These are phyloP conservation scores for Larimichthys crocea DNA, from an alignment of 2,113 vertebrate species.

Conservation along the genomic window DNA sequence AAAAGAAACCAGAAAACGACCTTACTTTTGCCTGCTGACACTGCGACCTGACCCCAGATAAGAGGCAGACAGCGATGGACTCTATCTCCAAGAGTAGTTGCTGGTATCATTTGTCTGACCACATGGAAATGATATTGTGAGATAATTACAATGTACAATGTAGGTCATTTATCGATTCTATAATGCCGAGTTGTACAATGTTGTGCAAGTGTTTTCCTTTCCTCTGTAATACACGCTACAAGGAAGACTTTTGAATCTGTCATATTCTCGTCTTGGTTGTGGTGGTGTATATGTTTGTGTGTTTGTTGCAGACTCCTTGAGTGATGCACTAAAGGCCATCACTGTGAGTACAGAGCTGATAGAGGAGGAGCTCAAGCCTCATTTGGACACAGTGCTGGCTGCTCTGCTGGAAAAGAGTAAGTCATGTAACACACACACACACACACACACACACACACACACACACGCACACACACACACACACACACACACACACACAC, in stretches of 20 bases:
- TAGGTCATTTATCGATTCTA: too few relatives aligned
- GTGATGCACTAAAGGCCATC: slow-evolving; percentile 79
- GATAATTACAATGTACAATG: too few relatives aligned
- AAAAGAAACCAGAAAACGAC: too few relatives aligned
- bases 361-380: slow-evolving; percentile 81
- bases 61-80: too few relatives aligned
- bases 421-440: slow-evolving; percentile 19
- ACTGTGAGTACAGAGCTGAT: slow-evolving; percentile 81
- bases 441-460: background rate
- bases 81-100: too few relatives aligned
- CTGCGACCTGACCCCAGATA: too few relatives aligned
- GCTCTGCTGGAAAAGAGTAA: slow-evolving; percentile 83
- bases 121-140: too few relatives aligned
- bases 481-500: background rate
- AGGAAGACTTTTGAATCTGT: background rate
- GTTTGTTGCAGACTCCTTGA: slow-evolving; percentile 79
- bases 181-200: too few relatives aligned
- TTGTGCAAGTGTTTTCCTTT: too few relatives aligned
- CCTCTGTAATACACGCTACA: background rate
- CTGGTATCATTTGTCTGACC: too few relatives aligned
- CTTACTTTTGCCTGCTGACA: too few relatives aligned
- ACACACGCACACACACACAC: background rate
- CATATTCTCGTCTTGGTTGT: background rate
- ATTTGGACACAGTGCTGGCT: slow-evolving; percentile 79
- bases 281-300: slow-evolving; percentile 40